Base-by-base conservation (phyloP, 1,140 invertebrate genomes). In the Hydropsyche tenuis region DNA sequence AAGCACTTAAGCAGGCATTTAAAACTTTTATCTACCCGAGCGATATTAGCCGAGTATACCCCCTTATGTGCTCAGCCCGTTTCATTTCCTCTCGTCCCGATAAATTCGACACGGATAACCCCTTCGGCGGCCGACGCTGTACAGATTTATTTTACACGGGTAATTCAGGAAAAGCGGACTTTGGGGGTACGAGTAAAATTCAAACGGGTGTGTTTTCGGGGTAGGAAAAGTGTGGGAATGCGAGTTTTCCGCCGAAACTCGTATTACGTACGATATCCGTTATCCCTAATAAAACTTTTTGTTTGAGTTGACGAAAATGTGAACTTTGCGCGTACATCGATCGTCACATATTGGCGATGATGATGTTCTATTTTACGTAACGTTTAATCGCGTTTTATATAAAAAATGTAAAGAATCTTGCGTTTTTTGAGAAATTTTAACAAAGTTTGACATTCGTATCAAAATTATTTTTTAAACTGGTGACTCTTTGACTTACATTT, bases 1-100 rank as follows among this genome's bases (percentile, higher is more conserved):
- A n/a, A n/a, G n/a, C n/a, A n/a, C n/a, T n/a, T n/a, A n/a, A n/a
- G n/a, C n/a, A n/a, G n/a, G n/a, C n/a, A n/a, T n/a, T n/a, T n/a
- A n/a, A n/a, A n/a, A n/a, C n/a, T n/a, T n/a, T n/a, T n/a, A n/a
- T n/a, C n/a, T n/a, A n/a, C n/a, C n/a, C n/a, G n/a, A n/a, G n/a
- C n/a, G n/a, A n/a, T n/a, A n/a, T n/a, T n/a, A n/a, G n/a, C n/a
- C n/a, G n/a, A n/a, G n/a, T n/a, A n/a, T n/a, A n/a, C n/a, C n/a
- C 30, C 9, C 9, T 3, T 37, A 37, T 37, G 30, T 66, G 63
- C 30, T n/a, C 63, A 18, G 63, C 63, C 56, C 56, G 7, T 43
- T 66, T 66, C 63, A 66, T 66, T 66, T 66, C 63, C 63, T 66
- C 60, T 63, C 60, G 27, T 63, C 27, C 60, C 60, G 60, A 63